Evolutionary conservation across 2,888 invertebrate genomes (phyloP).

Genomic region (Oasisia sp.): DNA sequence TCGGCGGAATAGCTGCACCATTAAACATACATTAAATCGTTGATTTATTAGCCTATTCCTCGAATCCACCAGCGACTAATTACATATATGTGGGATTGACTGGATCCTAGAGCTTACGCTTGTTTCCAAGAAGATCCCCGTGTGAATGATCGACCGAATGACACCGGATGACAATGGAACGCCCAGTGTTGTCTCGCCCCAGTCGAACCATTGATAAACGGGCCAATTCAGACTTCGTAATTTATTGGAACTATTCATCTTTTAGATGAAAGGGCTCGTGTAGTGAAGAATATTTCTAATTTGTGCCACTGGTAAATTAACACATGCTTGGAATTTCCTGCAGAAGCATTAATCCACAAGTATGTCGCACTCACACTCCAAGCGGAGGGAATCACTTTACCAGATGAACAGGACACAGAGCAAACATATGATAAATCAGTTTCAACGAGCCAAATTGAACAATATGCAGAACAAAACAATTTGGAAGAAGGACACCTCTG

Average conservation of each 20-base stretch:
- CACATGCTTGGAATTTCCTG: not conserved
- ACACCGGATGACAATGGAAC: not conserved
- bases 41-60: not conserved
- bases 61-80: not conserved
- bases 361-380: not conserved
- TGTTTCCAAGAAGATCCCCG: not conserved
- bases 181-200: not conserved
- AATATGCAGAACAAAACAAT: no score
- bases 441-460: no score
- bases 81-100: not conserved
- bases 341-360: not conserved
- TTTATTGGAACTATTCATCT: not conserved
- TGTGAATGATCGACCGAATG: not conserved
- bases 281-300: not conserved
- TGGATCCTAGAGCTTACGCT: not conserved
- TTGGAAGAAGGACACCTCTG: no score
- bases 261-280: not conserved
- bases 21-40: not conserved
- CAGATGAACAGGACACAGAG: no score
- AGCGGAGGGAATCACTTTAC: not conserved
- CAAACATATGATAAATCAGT: no score
- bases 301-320: not conserved
- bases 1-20: not conserved
- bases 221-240: not conserved
- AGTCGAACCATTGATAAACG: not conserved